Conservation (phyloP, 2,113 vertebrate genomes). For the Epinephelus moara region DNA sequence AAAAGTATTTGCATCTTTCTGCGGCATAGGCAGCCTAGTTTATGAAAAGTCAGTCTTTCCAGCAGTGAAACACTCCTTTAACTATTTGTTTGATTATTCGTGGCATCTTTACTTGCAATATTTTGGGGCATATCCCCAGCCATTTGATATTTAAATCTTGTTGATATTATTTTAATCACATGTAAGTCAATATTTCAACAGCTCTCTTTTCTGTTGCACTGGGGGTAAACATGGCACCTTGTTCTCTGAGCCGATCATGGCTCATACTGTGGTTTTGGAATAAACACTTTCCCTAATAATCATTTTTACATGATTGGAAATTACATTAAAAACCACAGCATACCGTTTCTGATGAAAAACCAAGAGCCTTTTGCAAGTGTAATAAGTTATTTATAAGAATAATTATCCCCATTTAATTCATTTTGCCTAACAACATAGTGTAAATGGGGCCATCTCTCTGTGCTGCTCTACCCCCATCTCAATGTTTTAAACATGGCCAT, state of each 20-base stretch:
- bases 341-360: neutral
- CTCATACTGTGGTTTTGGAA: neutral
- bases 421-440: neutral
- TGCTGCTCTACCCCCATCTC: neutral
- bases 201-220: constrained; percentile 14
- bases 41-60: too few species aligned
- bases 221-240: neutral
- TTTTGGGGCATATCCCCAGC: neutral
- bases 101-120: neutral
- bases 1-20: too few species aligned
- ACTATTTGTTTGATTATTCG: neutral
- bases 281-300: neutral
- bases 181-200: constrained; percentile 6
- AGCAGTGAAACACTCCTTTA: too few species aligned
- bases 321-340: neutral
- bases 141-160: constrained; percentile 6
- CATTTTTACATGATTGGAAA: neutral
- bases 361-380: neutral
- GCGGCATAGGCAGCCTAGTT: too few species aligned
- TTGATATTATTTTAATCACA: neutral
- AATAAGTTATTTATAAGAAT: constrained; percentile 1
- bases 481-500: constrained; percentile 47
- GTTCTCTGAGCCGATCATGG: neutral
- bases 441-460: neutral
- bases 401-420: constrained; percentile 13